Evolutionary conservation across 2,113 vertebrate genomes (phyloP).

Genomic region (Esox niger): DNA sequence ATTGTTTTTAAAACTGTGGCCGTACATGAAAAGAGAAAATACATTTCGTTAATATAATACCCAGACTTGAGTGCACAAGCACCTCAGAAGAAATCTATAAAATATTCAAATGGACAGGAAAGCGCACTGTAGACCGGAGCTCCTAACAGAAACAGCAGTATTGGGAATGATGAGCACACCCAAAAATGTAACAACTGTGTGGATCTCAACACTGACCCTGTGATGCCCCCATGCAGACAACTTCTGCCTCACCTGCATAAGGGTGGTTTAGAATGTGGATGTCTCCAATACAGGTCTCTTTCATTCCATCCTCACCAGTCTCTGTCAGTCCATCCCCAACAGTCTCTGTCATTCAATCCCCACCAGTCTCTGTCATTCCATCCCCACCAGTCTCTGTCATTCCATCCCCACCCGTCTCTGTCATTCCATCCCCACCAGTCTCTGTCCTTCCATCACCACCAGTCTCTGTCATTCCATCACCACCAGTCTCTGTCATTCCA

Average conservation of each 20-base stretch:
- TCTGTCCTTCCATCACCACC: neutral
- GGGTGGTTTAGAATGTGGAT: slow-evolving; percentile 66
- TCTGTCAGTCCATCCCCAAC: neutral
- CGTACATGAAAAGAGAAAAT: no score
- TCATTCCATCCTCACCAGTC: no score
- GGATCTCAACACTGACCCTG: slow-evolving; percentile 65
- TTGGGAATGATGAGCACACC: slow-evolving; percentile 48
- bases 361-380: no score
- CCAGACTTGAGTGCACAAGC: slow-evolving; percentile 25
- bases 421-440: neutral
- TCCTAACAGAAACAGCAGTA: slow-evolving; percentile 28
- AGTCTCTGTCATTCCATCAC: no score
- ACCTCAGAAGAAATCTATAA: slow-evolving; percentile 41
- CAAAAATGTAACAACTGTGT: slow-evolving; percentile 71
- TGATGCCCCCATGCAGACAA: slow-evolving; percentile 63
- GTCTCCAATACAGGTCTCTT: slow-evolving; percentile 30
- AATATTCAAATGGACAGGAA: slow-evolving; percentile 59
- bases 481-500: no score
- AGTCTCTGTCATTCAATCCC: no score
- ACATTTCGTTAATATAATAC: slow-evolving; percentile 58
- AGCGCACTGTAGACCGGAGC: slow-evolving; percentile 17
- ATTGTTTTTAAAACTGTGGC: no score
- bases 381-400: neutral
- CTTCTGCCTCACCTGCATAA: slow-evolving; percentile 72
- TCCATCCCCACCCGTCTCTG: neutral